phyloP scores from a whole-genome alignment of 2,113 vertebrate genomes.

The Melanerpes aurifrons region DNA sequence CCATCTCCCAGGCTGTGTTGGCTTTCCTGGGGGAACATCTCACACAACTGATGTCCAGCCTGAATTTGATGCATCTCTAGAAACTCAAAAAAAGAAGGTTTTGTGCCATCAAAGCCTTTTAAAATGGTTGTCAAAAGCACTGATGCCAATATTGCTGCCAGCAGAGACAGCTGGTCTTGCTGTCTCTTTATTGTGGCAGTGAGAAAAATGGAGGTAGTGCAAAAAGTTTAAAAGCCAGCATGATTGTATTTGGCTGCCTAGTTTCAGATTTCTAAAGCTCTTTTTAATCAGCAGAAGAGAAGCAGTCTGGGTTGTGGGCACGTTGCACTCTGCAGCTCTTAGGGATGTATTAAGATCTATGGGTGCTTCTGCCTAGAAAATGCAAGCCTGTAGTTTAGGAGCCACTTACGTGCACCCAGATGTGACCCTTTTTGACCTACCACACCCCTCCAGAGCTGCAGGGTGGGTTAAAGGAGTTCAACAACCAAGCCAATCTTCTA shows the following conservation, averaged over 20 bases:
- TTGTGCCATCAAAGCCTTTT: conserved; percentile 42
- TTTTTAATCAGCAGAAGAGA: conserved; percentile 45
- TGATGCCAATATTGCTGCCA: conserved; percentile 50
- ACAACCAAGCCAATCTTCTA: neutral
- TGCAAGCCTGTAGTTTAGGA: neutral
- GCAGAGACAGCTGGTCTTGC: conserved; percentile 61
- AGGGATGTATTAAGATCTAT: neutral
- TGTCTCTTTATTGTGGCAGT: conserved; percentile 45
- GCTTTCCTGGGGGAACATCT: neutral
- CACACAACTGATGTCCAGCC: neutral
- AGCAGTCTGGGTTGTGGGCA: neutral
- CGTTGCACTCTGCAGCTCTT: neutral
- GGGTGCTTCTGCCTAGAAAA: conserved; percentile 6
- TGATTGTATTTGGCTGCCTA: conserved; percentile 59
- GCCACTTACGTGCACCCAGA: neutral
- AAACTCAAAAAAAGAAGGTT: conserved; percentile 19
- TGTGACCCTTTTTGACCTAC: neutral
- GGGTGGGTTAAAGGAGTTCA: neutral
- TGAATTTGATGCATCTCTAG: neutral
- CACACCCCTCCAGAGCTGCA: accelerated
- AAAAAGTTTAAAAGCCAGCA: conserved; percentile 56
- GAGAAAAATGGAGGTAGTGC: conserved; percentile 45
- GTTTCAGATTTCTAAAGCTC: conserved; percentile 58
- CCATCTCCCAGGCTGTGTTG: neutral
- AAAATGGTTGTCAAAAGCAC: conserved; percentile 37